These are phyloP conservation scores for Sturnus vulgaris DNA, from an alignment of 2,113 vertebrate species.

Conservation along the genomic window DNA sequence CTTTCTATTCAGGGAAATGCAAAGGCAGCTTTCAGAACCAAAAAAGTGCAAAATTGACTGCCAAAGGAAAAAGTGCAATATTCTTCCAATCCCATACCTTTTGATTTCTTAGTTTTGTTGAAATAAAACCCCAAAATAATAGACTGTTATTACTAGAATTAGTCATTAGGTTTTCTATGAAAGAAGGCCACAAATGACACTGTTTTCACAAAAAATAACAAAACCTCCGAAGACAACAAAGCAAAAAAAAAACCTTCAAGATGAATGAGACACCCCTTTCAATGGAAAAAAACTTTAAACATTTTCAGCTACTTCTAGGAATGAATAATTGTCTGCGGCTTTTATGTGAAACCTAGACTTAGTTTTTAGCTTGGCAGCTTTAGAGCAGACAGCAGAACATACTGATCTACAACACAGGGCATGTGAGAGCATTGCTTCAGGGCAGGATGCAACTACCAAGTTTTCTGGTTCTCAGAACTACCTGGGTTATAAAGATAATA, in stretches of 20 bases:
- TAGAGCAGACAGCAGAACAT: neutral
- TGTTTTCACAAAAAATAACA: neutral
- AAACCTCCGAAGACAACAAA: accelerated
- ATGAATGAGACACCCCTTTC: neutral
- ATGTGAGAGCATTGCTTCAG: neutral
- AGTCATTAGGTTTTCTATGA: neutral
- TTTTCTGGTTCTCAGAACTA: neutral
- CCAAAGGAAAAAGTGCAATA: neutral
- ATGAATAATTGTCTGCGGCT: neutral
- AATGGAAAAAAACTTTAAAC: neutral
- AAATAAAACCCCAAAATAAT: neutral
- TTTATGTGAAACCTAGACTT: neutral
- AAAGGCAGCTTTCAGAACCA: neutral
- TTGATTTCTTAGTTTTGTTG: neutral
- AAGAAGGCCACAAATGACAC: neutral
- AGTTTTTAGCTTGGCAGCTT: neutral
- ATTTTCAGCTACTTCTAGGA: neutral
- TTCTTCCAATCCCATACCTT: neutral
- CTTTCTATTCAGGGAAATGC: neutral
- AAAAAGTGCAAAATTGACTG: neutral
- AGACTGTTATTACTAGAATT: neutral
- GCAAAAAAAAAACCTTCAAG: neutral
- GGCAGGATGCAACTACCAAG: neutral
- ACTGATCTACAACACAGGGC: accelerated
- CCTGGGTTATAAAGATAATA: neutral